Percentiles rank a stretch among this genome's conserved stretches.
Conservation (phyloP, 2,113 vertebrate genomes). For the Hiodon alosoides region DNA sequence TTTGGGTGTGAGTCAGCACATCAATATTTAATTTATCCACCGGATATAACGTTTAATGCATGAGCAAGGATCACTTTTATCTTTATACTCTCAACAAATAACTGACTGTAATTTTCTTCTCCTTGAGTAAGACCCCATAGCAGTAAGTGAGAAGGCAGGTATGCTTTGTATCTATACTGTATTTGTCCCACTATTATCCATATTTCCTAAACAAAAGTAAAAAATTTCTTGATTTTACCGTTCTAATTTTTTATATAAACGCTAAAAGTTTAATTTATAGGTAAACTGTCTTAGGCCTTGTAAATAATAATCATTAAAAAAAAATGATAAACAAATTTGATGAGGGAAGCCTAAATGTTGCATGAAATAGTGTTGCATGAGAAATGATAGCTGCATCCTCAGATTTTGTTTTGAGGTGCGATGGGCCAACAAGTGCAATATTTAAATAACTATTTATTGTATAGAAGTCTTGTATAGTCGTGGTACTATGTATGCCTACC, state of each 20-base stretch:
- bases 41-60: background rate
- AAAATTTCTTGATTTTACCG: background rate
- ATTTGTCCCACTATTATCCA: background rate
- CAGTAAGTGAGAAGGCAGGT: background rate
- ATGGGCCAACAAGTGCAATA: conserved; percentile 92
- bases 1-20: conserved; percentile 11
- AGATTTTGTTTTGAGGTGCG: conserved; percentile 65
- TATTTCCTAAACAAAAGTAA: background rate
- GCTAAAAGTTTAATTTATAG: background rate
- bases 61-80: background rate
- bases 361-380: conserved; percentile 70
- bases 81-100: background rate
- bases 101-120: background rate
- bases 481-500: conserved; percentile 52
- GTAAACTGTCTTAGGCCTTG: background rate
- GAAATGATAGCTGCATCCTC: conserved; percentile 63
- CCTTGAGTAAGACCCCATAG: background rate
- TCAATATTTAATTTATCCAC: conserved; percentile 25
- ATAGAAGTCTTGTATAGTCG: conserved; percentile 56
- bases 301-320: background rate
- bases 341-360: conserved; percentile 53
- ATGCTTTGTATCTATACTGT: background rate
- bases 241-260: background rate
- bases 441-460: conserved; percentile 79
- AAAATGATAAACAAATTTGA: background rate